Conservation (phyloP, 1,140 invertebrate genomes). For the Leptinotarsa undecemlineata region DNA sequence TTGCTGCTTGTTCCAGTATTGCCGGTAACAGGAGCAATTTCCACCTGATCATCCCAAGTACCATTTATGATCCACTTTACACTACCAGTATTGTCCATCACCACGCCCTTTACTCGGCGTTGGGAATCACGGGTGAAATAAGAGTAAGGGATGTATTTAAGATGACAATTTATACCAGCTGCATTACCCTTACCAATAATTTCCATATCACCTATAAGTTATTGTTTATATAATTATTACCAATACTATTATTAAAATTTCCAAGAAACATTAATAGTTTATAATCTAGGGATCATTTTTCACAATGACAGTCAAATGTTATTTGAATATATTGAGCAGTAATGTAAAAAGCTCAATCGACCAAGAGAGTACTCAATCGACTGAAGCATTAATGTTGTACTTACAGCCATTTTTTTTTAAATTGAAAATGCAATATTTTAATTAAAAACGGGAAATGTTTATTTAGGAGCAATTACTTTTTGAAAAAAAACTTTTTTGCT, state of each 20-base stretch:
- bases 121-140: constrained; percentile 96
- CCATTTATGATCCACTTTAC: constrained; percentile 58
- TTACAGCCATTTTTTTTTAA: too few relatives aligned
- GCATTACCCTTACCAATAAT: constrained; percentile 75
- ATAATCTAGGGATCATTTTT: too few relatives aligned
- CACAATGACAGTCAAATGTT: not conserved
- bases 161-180: constrained; percentile 88
- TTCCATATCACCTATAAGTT: constrained; percentile 81
- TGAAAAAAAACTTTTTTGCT: too few relatives aligned
- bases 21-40: constrained; percentile 87
- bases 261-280: too few relatives aligned
- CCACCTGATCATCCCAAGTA: constrained; percentile 92
- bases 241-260: not conserved
- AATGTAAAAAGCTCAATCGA: not conserved
- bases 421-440: too few relatives aligned
- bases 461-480: too few relatives aligned
- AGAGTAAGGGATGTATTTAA: constrained; percentile 96
- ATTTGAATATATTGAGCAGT: not conserved
- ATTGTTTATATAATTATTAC: constrained; percentile 3
- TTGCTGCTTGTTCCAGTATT: constrained; percentile 73
- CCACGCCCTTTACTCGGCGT: constrained; percentile 81
- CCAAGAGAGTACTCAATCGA: too few relatives aligned
- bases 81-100: constrained; percentile 70
- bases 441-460: too few relatives aligned
- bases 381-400: too few relatives aligned